These are phyloP conservation scores for Stegodyphus dumicola DNA, from an alignment of 1,140 invertebrate species.

Conservation along the genomic window DNA sequence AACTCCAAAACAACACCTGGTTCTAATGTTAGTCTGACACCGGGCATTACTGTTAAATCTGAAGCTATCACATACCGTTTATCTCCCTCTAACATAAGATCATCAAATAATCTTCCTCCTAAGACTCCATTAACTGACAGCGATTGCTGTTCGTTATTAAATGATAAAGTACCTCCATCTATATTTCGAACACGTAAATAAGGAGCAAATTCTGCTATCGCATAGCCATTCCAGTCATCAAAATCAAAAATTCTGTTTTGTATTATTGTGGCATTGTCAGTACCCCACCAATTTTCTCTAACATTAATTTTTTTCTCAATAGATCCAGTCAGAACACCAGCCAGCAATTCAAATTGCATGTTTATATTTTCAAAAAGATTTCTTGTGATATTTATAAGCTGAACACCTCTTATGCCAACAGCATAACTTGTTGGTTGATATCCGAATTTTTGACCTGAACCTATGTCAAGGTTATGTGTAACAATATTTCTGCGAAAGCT, in stretches of 20 bases:
- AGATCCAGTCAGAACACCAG: slow-evolving; percentile 88
- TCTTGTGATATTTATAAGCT: slow-evolving; percentile 89
- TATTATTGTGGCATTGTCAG: slow-evolving; percentile 78
- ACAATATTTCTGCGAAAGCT: slow-evolving; percentile 63
- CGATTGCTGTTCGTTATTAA: slow-evolving; percentile 27
- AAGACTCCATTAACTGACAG: slow-evolving; percentile 73
- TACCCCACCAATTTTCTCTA: slow-evolving; percentile 97
- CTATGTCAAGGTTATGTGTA: slow-evolving; percentile 61
- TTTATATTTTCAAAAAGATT: slow-evolving; percentile 90
- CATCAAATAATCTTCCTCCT: slow-evolving; percentile 84
- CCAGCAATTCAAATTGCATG: slow-evolving; percentile 91
- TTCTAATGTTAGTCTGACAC: slow-evolving; percentile 82
- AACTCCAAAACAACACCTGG: slow-evolving; percentile 92
- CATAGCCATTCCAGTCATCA: slow-evolving; percentile 99
- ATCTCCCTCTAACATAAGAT: slow-evolving; percentile 77
- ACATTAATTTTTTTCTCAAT: slow-evolving; percentile 90
- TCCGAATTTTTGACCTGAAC: slow-evolving; percentile 63
- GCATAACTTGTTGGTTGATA: slow-evolving; percentile 80
- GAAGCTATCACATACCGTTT: slow-evolving; percentile 85
- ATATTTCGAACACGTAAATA: slow-evolving; percentile 74
- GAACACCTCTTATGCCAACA: slow-evolving; percentile 92
- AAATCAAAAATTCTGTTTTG: slow-evolving; percentile 95
- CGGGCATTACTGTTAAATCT: slow-evolving; percentile 97
- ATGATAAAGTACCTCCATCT: slow-evolving; percentile 61
- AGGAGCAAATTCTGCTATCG: slow-evolving; percentile 88